phyloP scores from a whole-genome alignment of 1,140 invertebrate genomes.

The Aphelenchoides besseyi region DNA sequence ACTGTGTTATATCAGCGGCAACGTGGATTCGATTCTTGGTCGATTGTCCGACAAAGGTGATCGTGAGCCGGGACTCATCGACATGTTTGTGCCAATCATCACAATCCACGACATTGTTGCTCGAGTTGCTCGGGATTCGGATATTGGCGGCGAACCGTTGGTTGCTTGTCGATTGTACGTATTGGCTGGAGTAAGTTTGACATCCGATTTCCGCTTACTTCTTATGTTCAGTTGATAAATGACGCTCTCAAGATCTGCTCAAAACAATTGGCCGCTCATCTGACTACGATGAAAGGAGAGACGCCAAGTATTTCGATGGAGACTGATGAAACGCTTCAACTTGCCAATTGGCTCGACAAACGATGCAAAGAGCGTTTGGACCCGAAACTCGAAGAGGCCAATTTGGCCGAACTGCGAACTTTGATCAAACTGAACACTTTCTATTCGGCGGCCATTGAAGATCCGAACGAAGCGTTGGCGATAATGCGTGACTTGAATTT shows the following conservation, averaged over 20 bases:
- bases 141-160: conserved; percentile 35
- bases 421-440: conserved; percentile 40
- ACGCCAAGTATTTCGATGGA: conserved; percentile 1
- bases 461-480: conserved; percentile 31
- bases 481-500: conserved; percentile 40
- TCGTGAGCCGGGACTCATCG: conserved; percentile 46
- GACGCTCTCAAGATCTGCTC: conserved; percentile 40
- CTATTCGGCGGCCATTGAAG: conserved; percentile 13
- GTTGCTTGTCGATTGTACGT: conserved; percentile 38
- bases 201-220: conserved; percentile 13
- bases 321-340: conserved; percentile 17
- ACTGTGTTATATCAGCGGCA: conserved; percentile 45
- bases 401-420: conserved; percentile 22
- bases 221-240: conserved; percentile 31
- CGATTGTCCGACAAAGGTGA: conserved; percentile 34
- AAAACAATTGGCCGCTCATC: conserved; percentile 13
- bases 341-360: conserved; percentile 39
- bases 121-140: conserved; percentile 38
- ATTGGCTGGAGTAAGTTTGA: conserved; percentile 34
- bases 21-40: conserved; percentile 49
- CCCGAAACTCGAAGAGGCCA: conserved; percentile 14
- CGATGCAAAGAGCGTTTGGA: conserved; percentile 29
- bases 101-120: conserved; percentile 43
- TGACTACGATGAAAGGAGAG: not conserved
- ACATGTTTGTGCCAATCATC: conserved; percentile 34